Base-by-base conservation (phyloP, 2,888 invertebrate genomes). In the Vannuccia rotundouncinata region DNA sequence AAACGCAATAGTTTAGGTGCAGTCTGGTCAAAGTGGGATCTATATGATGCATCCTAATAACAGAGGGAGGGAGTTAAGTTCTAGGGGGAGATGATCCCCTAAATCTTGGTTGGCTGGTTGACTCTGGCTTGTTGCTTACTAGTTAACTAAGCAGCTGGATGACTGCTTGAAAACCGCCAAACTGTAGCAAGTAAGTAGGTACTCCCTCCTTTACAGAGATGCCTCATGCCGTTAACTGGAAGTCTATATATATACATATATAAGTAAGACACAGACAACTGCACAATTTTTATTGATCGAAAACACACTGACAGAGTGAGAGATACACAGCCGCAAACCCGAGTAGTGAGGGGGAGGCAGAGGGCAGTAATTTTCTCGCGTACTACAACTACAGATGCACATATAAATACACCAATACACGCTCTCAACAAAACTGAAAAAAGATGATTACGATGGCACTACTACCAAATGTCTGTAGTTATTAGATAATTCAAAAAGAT, bases 181-280 rank as follows among this genome's bases (percentile, higher is more conserved):
- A 22, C 66, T 22, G 66, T 66, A 66, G 66, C 66, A 66, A 66
- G 66, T 66, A 66, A 66, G 66, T 66, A 66, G n/a, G n/a, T n/a
- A n/a, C n/a, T n/a, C n/a, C n/a, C 66, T 66, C 66, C 25, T 66
- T 27, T 45, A 66, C 66, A 2, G 66, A 22, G 66, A 66, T 66
- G 66, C 66, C 25, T 66, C 66, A n/a, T 22, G 66, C 66, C 66
- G 66, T 17, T 45, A 13, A 66, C 22, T 66, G 66, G 22, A 66
- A 66, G 66, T n/a, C n/a, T n/a, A n/a, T n/a, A n/a, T n/a, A n/a
- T n/a, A n/a, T n/a, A n/a, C n/a, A n/a, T n/a, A n/a, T n/a, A n/a
- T n/a, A n/a, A n/a, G n/a, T 22, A 22, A 66, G 25, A 27, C 66
- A 27, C 66, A 66, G 66, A 66, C 66, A 66, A 66, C 10, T 66